Evolutionary conservation across 2,888 invertebrate genomes (phyloP).

Genomic region (Calameuta pallipes): DNA sequence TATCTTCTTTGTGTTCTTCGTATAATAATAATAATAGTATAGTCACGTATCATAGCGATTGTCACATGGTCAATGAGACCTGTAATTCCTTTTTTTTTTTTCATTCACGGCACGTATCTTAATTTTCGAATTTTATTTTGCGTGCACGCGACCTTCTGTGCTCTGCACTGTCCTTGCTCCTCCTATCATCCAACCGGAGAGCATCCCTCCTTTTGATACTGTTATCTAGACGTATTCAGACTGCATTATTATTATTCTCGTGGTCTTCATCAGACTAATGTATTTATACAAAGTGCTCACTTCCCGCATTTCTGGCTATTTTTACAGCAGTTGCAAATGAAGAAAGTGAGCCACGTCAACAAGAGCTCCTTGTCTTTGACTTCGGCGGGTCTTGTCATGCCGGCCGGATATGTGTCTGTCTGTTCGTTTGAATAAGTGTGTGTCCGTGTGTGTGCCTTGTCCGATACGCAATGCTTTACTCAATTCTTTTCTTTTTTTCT

Average conservation of each 20-base stretch:
- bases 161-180: background rate
- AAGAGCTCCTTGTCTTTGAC: no score
- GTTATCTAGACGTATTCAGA: background rate
- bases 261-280: background rate
- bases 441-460: no score
- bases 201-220: background rate
- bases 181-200: background rate
- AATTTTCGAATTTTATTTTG: conserved; percentile 7
- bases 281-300: background rate
- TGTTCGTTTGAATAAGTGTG: no score
- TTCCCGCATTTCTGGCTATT: background rate
- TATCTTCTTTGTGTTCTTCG: conserved; percentile 21
- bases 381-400: no score
- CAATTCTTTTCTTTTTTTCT: no score
- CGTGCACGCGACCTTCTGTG: conserved; percentile 18
- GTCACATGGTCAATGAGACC: conserved; percentile 17
- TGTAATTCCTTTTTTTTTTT: conserved; percentile 9
- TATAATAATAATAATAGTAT: background rate
- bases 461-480: no score
- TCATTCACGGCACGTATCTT: background rate
- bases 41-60: no score
- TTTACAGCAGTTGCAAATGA: no score
- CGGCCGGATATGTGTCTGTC: no score
- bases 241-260: background rate
- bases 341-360: no score